Evolutionary conservation across 2,888 invertebrate species (phyloP).

Genomic region (Hypena proboscidalis): DNA sequence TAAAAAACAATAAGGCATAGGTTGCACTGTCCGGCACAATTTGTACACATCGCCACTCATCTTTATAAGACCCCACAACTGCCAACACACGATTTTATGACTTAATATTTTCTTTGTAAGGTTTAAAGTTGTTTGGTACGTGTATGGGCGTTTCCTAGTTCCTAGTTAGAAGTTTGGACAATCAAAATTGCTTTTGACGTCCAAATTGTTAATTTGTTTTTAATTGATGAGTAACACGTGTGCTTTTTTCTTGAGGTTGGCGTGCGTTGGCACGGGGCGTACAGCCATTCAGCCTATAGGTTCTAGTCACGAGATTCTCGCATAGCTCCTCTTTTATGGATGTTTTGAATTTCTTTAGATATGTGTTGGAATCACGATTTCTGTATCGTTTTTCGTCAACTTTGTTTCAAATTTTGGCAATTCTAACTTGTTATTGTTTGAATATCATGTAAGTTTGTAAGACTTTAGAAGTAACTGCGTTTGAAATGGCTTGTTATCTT

Average conservation of each 20-base stretch:
- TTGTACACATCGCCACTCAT: constrained; percentile 67
- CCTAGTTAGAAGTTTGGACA: constrained; percentile 49
- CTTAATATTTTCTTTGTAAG: constrained; percentile 12
- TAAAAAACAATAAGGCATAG: constrained; percentile 82
- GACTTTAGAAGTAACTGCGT: neutral
- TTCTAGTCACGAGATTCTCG: constrained; percentile 33
- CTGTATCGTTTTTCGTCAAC: neutral
- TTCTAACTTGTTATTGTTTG: constrained; percentile 9
- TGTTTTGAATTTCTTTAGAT: constrained; percentile 15
- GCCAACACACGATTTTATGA: constrained; percentile 12
- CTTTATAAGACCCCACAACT: constrained; percentile 61
- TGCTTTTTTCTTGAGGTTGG: constrained; percentile 30
- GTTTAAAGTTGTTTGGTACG: constrained; percentile 13
- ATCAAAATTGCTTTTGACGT: constrained; percentile 62
- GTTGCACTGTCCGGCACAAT: constrained; percentile 76
- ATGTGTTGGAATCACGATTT: constrained; percentile 29
- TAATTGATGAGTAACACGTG: constrained; percentile 69
- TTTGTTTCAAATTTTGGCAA: constrained; percentile 4
- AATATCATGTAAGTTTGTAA: constrained; percentile 2
- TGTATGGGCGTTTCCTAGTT: constrained; percentile 22
- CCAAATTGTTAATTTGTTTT: constrained; percentile 68
- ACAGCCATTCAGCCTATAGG: constrained; percentile 8
- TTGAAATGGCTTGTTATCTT: neutral
- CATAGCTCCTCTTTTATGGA: constrained; percentile 36
- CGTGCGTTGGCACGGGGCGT: constrained; percentile 17